These are phyloP conservation scores for Amyelois transitella DNA, from an alignment of 1,140 invertebrate genomes.

Conservation along the genomic window DNA sequence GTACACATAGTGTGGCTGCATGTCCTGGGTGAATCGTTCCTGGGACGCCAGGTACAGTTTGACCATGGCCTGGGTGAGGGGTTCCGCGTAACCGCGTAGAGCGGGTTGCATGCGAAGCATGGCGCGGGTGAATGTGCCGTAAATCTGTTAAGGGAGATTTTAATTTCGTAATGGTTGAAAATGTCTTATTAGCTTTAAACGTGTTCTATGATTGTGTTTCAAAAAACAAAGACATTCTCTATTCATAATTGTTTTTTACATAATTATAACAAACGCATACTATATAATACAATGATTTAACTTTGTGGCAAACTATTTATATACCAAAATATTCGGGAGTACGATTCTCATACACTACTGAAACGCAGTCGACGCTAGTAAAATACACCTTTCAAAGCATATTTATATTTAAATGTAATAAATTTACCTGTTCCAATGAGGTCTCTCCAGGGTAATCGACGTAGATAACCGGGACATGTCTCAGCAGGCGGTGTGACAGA, in stretches of 20 bases:
- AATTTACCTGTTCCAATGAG: slow-evolving; percentile 89
- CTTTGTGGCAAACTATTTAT: no score
- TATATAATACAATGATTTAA: no score
- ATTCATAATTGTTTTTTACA: no score
- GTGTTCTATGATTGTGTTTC: no score
- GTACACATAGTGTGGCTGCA: slow-evolving; percentile 99
- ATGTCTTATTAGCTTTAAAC: not conserved
- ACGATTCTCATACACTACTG: no score
- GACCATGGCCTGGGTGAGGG: slow-evolving; percentile 99
- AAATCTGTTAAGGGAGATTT: slow-evolving; percentile 80
- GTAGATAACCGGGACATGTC: slow-evolving; percentile 98
- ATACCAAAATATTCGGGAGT: no score
- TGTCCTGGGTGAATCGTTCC: slow-evolving; percentile 99
- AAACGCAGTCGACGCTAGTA: no score
- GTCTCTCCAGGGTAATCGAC: slow-evolving; percentile 99
- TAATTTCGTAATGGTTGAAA: no score
- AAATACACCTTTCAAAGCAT: not conserved
- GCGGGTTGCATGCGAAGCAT: slow-evolving; percentile 95
- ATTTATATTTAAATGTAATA: not conserved
- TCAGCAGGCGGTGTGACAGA: slow-evolving; percentile 92
- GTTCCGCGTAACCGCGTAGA: slow-evolving; percentile 94
- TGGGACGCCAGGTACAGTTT: slow-evolving; percentile 98
- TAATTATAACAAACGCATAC: no score
- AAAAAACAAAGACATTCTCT: no score
- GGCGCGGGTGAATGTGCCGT: slow-evolving; percentile 97